A percentile compares a stretch with the other conserved stretches of the same genome.
Conservation (phyloP, 1,140 invertebrate species). For the Bombus sibiricus region DNA sequence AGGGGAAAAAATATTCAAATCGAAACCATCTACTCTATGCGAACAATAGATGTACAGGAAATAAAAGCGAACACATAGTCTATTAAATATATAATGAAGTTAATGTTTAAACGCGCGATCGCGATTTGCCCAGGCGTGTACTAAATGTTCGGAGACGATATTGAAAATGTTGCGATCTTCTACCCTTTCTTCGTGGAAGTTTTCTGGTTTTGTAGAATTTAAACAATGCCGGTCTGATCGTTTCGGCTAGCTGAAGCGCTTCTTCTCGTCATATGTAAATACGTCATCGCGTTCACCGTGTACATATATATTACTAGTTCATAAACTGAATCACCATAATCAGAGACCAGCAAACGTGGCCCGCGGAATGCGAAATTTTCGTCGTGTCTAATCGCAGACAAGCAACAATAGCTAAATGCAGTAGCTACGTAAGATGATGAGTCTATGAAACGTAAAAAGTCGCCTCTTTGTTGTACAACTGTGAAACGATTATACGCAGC, state of each 20-base stretch:
- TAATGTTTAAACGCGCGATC: not conserved
- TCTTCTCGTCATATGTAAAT: slow-evolving; percentile 63
- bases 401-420: not conserved
- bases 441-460: not conserved
- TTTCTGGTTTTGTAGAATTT: slow-evolving; percentile 30
- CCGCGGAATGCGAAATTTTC: not conserved
- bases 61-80: no score
- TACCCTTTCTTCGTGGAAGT: slow-evolving; percentile 27
- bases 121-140: not conserved
- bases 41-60: no score
- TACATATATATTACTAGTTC: slow-evolving; percentile 44
- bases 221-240: slow-evolving; percentile 16
- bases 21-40: no score
- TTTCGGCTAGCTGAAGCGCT: slow-evolving; percentile 31
- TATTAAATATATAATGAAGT: no score
- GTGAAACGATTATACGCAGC: not conserved
- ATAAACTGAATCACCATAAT: not conserved
- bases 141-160: not conserved
- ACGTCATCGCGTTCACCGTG: slow-evolving; percentile 48
- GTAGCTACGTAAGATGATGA: not conserved
- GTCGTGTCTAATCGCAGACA: not conserved
- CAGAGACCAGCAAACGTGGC: not conserved
- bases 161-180: not conserved
- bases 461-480: not conserved
- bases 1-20: no score